Evolutionary conservation across 2,113 vertebrate species (phyloP), one percentile per base, ranked within the genome.

Genomic region (Dipodomys merriami): DNA sequence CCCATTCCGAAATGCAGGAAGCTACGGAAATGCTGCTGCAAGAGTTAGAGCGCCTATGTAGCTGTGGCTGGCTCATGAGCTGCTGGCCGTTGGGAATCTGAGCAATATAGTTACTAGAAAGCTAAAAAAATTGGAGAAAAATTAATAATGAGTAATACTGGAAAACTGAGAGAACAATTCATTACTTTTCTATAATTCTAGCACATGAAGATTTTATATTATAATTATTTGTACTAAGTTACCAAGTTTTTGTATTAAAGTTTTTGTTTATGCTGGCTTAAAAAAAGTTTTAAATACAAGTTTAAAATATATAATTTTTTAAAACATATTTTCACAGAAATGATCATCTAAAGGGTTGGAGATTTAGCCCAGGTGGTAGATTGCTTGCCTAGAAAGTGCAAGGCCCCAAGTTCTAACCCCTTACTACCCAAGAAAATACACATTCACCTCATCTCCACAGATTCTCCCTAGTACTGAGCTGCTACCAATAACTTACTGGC

Each of bases 1-100:
- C 99, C 99, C 99, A 99, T 7, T 99, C 98, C 83, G 98, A 98
- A 94, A 99, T 95, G 81, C 98, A 99, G 97, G 99, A 99, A 95
- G 99, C 98, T 98, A 99, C 99, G 92, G 99, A 99, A 95, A 99
- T 97, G 96, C 97, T 99, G 98, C 97, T 97, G 97, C 97, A 98
- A 83, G 98, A 98, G 86, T 98, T 98, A 97, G 98, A 98, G 94
- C 98, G 98, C 95, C 98, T 98, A 97, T 96, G 97, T 13, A 29
- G 89, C 95, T 94, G 95, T 2, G 74, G 97, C 92, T 93, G 86
- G 94, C 94, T 96, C 82, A 77, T 85, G 76, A 97, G 96, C 64
- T 79, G 96, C 96, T 98, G 96, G 98, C 96, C 95, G 96, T 82
- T 93, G 94, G 96, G 72, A 77, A 97, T 97, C 97, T 98, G 98